Evolutionary conservation across 2,888 invertebrate genomes (phyloP), one percentile per base, ranked within the genome.

Genomic region (Hypsopygia costalis): DNA sequence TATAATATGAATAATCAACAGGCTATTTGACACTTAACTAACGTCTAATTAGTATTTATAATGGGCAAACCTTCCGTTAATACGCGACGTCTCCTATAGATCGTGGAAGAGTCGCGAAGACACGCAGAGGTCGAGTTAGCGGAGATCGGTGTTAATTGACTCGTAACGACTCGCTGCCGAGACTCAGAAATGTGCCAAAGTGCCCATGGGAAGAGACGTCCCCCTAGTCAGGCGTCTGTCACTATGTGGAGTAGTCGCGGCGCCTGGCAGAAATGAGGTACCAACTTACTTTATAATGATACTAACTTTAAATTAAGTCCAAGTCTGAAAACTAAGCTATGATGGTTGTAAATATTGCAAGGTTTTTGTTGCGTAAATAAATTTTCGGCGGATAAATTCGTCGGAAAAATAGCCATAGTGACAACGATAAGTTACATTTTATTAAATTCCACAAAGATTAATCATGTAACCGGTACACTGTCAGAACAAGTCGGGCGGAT

Each of bases 91-190:
- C 39, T 46, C 44, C 44, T 46, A 43, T 48, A 48, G 46, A 45
- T 48, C 41, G 40, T 45, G 46, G 49, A 49, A 47, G 52, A 46
- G 36, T 50, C 41, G 45, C 43, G 51, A 47, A 51, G 44, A 40
- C 52, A 60, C 55, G 60, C 58, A 62, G 63, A 69, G 74, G 69
- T 69, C 74, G 69, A 62, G 64, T 65, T 66, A 68, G 59, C 66
- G 57, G 63, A 70, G 63, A 67, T 70, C 58, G 64, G 64, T 70
- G 73, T 67, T 78, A 79, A 76, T 79, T 76, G 72, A 65, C 58
- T 62, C 56, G 60, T 69, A 69, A 63, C 67, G 68, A 68, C 58
- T 54, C 51, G 51, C 52, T 52, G 55, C 52, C 54, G 54, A 53
- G 53, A 53, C 61, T 58, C 55, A 57, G 61, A 58, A 52, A 69